phyloP scores from a whole-genome alignment of 2,797 vertebrate genomes.

The Sebastiscus tertius region DNA sequence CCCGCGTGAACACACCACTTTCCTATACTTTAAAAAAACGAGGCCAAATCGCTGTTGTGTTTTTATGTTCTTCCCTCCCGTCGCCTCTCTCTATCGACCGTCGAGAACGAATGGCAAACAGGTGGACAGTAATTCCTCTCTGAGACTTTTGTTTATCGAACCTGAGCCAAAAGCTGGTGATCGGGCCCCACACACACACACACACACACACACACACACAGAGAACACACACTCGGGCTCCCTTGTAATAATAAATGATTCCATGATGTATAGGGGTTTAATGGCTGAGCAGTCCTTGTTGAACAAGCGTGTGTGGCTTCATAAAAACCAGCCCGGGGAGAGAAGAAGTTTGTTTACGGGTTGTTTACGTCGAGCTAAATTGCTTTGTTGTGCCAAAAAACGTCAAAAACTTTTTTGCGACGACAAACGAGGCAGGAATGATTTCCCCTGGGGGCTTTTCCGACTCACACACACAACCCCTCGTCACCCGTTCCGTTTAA shows the following conservation, averaged over 20 bases:
- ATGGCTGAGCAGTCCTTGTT: constrained; percentile 42
- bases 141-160: constrained; percentile 66
- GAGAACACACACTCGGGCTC: background rate
- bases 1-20: constrained; percentile 14
- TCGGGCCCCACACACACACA: constrained; percentile 7
- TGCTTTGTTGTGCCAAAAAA: constrained; percentile 53
- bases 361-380: constrained; percentile 61
- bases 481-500: background rate
- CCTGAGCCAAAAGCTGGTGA: constrained; percentile 49
- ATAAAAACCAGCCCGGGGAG: constrained; percentile 16
- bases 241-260: constrained; percentile 61
- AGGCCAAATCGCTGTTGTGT: constrained; percentile 31
- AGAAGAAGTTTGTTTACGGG: constrained; percentile 43
- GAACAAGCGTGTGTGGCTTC: constrained; percentile 52
- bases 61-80: constrained; percentile 51
- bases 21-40: constrained; percentile 22
- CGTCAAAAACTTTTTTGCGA: constrained; percentile 41
- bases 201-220: background rate
- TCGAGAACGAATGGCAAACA: constrained; percentile 61
- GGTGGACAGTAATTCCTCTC: constrained; percentile 73
- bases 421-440: constrained; percentile 48
- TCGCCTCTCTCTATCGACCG: constrained; percentile 27
- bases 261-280: constrained; percentile 65
- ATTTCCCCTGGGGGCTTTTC: constrained; percentile 43
- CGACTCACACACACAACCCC: background rate